Evolutionary conservation across 2,113 vertebrate genomes (phyloP).

Genomic region (Ochotona princeps): DNA sequence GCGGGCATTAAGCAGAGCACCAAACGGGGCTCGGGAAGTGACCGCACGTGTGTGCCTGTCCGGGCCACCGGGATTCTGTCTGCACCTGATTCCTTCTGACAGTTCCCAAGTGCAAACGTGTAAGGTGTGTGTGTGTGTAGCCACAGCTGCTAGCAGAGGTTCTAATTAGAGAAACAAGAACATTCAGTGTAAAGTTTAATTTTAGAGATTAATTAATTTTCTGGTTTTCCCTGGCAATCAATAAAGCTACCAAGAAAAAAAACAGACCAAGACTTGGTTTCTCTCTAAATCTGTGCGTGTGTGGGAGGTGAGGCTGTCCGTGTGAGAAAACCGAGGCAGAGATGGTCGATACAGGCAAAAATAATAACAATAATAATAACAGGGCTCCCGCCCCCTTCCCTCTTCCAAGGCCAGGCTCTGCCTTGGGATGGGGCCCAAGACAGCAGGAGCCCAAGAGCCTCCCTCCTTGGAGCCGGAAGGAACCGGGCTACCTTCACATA

Average conservation of each 20-base stretch:
- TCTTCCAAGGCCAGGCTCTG: not conserved
- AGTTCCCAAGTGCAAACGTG: slow-evolving; percentile 66
- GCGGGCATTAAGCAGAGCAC: slow-evolving; percentile 60
- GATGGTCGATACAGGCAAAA: slow-evolving; percentile 65
- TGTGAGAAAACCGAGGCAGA: slow-evolving; percentile 64
- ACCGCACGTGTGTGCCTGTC: slow-evolving; percentile 56
- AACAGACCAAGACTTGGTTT: slow-evolving; percentile 60
- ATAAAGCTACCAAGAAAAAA: slow-evolving; percentile 79
- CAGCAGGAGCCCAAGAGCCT: not conserved
- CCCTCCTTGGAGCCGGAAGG: not conserved
- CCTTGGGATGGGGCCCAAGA: not conserved
- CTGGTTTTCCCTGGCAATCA: slow-evolving; percentile 80
- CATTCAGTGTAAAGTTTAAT: slow-evolving; percentile 83
- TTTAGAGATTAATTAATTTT: slow-evolving; percentile 83
- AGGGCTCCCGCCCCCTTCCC: not conserved
- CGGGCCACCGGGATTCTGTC: slow-evolving; percentile 45
- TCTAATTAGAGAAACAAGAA: slow-evolving; percentile 83
- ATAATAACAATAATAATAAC: not conserved
- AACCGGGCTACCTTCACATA: not conserved
- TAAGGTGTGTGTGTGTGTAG: slow-evolving; percentile 62
- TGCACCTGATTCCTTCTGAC: slow-evolving; percentile 72
- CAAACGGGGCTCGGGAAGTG: slow-evolving; percentile 58
- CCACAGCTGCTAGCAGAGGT: slow-evolving; percentile 81
- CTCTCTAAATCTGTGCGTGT: slow-evolving; percentile 74
- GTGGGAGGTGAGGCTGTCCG: slow-evolving; percentile 71